Evolutionary conservation across 2,888 invertebrate genomes (phyloP), one percentile per base, ranked within the genome.

Genomic region (Eretmocerus hayati): DNA sequence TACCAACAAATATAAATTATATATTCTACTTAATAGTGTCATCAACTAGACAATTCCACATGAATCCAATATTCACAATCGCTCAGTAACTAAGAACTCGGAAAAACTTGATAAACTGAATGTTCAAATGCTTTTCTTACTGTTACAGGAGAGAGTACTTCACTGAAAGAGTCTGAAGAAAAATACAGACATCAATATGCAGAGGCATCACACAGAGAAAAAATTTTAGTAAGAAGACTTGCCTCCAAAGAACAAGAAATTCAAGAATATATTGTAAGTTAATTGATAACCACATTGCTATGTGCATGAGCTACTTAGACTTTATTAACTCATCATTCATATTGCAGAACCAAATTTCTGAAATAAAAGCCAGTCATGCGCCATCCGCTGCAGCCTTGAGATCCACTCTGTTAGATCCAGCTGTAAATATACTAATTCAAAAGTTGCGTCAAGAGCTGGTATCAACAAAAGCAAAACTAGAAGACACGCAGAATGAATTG

Each of bases 171-270:
- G 72, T 78, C 84, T 62, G 87, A 87, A 73, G 86, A 87, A 61
- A 85, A 86, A 67, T 77, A 85, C 65, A 84, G 84, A 64, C 83
- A 84, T 62, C 90, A 91, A 70, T 84, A 86, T 66, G 77, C 81
- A 48, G 95, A 95, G 69, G 85, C 90, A 56, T 87, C 89, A 65
- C 84, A 92, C 62, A 81, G 92, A 62, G 95, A 96, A 73, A 90
- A 90, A 74, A 85, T 93, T 56, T 81, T 96, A 60, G 87, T 94
- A 60, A 85, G 94, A 65, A 80, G 93, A 64, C 80, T 96, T 59
- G 89, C 94, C 53, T 87, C 90, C 57, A 96, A 96, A 75, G 96
- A 96, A 71, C 94, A 95, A 73, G 95, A 96, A 76, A 83, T 93
- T 72, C 93, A 95, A 74, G 94, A 95, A 75, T 91, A 88, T 77